phyloP scores from a whole-genome alignment of 2,113 vertebrate genomes.

The Hyaena hyaena region DNA sequence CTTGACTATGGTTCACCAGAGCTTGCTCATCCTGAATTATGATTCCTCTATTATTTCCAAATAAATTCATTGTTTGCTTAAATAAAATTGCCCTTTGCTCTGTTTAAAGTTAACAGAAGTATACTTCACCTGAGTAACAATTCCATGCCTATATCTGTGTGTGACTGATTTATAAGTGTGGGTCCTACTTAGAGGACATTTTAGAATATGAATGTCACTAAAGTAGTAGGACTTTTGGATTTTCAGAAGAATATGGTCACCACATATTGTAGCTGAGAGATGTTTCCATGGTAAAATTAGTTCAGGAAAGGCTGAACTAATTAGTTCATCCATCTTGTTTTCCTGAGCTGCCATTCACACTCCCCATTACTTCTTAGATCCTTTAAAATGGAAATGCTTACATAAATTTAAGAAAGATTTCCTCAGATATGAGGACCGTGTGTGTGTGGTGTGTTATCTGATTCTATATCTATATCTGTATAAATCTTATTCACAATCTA shows the following conservation, averaged over 20 bases:
- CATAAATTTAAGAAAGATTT: neutral
- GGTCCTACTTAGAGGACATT: neutral
- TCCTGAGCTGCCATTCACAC: neutral
- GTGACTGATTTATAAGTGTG: neutral
- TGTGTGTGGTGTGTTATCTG: neutral
- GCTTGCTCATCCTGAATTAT: neutral
- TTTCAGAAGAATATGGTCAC: neutral
- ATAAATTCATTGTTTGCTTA: neutral
- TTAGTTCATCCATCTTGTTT: neutral
- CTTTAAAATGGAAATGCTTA: neutral
- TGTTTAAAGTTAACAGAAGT: neutral
- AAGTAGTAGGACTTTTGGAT: neutral
- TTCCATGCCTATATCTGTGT: accelerated
- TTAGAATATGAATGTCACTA: neutral
- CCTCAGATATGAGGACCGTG: neutral
- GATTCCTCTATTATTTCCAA: neutral
- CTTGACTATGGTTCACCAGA: neutral
- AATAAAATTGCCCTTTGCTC: neutral
- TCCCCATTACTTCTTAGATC: neutral
- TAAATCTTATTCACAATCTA: neutral
- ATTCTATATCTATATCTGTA: neutral
- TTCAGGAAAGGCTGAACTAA: neutral
- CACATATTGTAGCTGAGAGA: neutral
- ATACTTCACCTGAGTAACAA: neutral
- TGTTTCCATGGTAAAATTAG: neutral